Evolutionary conservation across 2,797 vertebrate genomes (phyloP).

Genomic region (Decapterus maruadsi): DNA sequence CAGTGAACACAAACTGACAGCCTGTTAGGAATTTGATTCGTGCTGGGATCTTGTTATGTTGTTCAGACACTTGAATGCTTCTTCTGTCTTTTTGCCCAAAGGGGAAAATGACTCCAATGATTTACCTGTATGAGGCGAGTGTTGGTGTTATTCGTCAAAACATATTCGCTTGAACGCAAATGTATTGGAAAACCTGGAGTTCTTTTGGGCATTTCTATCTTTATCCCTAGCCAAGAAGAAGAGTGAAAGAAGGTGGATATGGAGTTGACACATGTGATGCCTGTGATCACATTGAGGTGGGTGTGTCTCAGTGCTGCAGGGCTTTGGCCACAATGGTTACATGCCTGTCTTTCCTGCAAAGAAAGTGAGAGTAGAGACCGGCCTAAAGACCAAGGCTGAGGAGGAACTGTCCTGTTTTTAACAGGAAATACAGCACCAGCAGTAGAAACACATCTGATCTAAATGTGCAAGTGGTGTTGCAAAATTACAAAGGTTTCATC

Average conservation of each 20-base stretch:
- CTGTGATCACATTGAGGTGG: constrained; percentile 9
- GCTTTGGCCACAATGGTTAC: constrained; percentile 7
- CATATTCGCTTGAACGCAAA: too few relatives aligned
- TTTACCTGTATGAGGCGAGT: background rate
- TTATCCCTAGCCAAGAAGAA: background rate
- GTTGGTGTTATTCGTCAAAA: too few relatives aligned
- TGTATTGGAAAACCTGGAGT: background rate
- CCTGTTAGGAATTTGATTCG: background rate
- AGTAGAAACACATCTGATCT: background rate
- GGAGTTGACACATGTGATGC: rapidly evolving
- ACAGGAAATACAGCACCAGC: background rate
- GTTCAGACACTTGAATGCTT: background rate
- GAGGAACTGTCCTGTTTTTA: background rate
- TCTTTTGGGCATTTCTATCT: background rate
- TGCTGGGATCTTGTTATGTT: background rate
- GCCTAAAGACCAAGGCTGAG: background rate
- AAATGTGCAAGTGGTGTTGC: too few relatives aligned
- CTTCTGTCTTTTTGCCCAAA: background rate
- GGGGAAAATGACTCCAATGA: background rate
- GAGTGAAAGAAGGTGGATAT: background rate
- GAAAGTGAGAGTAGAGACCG: constrained; percentile 23
- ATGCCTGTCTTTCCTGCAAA: constrained; percentile 61
- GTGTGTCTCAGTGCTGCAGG: constrained; percentile 27
- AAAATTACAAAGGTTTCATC: too few relatives aligned
- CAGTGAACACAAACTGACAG: background rate